These are phyloP conservation scores for Grus americana DNA, from an alignment of 2,113 vertebrate species.

Conservation along the genomic window DNA sequence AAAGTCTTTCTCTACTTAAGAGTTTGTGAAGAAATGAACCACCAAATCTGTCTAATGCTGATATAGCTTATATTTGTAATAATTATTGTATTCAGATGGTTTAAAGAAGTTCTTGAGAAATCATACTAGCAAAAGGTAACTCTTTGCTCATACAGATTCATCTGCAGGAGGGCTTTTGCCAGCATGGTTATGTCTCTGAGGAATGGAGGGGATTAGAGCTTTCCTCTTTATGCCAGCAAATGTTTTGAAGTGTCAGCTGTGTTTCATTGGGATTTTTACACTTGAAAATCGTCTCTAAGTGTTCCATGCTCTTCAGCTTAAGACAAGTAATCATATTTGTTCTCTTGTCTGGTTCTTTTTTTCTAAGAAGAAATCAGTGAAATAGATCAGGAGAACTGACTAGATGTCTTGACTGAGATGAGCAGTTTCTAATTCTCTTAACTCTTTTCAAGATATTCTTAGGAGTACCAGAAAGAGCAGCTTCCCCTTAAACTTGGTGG, in stretches of 20 bases:
- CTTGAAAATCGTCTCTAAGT: background rate
- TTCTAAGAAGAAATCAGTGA: background rate
- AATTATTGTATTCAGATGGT: background rate
- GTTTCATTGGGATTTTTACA: background rate
- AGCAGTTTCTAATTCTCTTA: background rate
- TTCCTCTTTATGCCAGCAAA: background rate
- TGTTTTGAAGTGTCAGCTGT: background rate
- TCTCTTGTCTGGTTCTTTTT: background rate
- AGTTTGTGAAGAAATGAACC: background rate
- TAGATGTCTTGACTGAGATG: background rate
- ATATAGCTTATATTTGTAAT: background rate
- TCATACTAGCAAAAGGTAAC: background rate
- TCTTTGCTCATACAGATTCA: background rate
- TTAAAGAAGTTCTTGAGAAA: background rate
- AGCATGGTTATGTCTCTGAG: background rate
- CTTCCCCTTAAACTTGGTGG: background rate
- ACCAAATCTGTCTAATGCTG: background rate
- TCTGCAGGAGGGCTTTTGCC: background rate
- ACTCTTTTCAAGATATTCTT: background rate
- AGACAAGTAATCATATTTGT: background rate
- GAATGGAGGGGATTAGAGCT: background rate
- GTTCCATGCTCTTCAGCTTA: background rate
- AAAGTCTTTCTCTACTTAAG: background rate
- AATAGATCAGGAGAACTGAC: background rate
- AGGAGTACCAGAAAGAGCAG: background rate